phyloP scores from a whole-genome alignment of 2,888 invertebrate species.

The Ormyrus pomaceus region DNA sequence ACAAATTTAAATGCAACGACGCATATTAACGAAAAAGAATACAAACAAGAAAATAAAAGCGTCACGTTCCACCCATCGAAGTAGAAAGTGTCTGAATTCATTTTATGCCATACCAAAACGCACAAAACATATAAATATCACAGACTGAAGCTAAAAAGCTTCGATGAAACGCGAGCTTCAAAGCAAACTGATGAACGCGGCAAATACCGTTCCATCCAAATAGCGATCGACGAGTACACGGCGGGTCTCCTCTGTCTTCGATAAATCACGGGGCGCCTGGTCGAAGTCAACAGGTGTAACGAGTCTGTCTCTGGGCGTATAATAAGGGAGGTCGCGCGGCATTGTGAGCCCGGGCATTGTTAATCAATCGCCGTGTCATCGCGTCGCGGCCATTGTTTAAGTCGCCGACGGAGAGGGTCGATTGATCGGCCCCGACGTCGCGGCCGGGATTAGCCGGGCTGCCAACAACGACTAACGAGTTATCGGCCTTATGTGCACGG shows the following conservation, averaged over 20 bases:
- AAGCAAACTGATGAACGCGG: no score
- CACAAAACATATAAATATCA: no score
- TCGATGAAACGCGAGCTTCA: no score
- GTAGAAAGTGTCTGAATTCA: no score
- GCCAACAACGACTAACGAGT: slow-evolving; percentile 48
- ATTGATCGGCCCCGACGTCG: slow-evolving; percentile 36
- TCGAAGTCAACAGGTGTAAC: slow-evolving; percentile 53
- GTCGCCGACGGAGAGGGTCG: slow-evolving; percentile 12
- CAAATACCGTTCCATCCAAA: no score
- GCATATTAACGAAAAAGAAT: no score
- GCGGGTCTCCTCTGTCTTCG: slow-evolving; percentile 6
- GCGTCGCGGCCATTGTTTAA: slow-evolving; percentile 38
- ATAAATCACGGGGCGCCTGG: slow-evolving; percentile 33
- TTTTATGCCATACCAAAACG: no score
- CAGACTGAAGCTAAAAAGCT: no score
- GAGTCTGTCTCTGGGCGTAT: slow-evolving; percentile 30
- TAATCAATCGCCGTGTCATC: slow-evolving; percentile 55
- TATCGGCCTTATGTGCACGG: slow-evolving; percentile 5
- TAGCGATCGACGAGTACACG: no score
- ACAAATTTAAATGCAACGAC: no score
- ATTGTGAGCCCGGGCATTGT: slow-evolving; percentile 35
- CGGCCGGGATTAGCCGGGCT: slow-evolving; percentile 27
- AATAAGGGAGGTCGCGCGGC: slow-evolving; percentile 30
- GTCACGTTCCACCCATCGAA: no score
- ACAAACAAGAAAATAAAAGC: no score